These are phyloP conservation scores for Sitta carolinensis DNA, from an alignment of 2,797 vertebrate species.

Conservation along the genomic window DNA sequence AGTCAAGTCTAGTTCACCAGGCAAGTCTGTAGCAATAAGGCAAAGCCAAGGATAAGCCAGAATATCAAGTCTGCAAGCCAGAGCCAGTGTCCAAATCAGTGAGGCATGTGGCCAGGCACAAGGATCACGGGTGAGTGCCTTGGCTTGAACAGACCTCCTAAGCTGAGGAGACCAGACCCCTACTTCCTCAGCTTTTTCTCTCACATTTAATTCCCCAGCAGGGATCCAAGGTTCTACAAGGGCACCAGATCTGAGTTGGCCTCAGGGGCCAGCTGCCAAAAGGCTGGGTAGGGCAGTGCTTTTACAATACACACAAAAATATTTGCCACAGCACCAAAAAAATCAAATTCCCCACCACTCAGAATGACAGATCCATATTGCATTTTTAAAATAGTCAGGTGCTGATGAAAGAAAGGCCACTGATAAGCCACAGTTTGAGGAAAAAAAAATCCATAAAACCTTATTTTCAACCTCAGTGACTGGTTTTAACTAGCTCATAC, in stretches of 20 bases:
- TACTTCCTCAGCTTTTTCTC: neutral
- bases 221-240: neutral
- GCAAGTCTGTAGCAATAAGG: neutral
- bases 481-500: neutral
- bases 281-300: neutral
- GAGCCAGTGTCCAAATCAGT: neutral
- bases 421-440: neutral
- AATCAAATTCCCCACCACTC: neutral
- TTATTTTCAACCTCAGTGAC: neutral
- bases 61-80: neutral
- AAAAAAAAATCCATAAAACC: neutral
- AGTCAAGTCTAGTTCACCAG: neutral
- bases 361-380: neutral
- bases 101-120: neutral
- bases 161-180: rapidly evolving
- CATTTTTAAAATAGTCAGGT: neutral
- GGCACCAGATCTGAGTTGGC: neutral
- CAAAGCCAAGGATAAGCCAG: neutral
- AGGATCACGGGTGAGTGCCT: neutral
- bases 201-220: neutral
- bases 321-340: neutral
- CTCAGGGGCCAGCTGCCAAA: neutral
- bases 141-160: neutral
- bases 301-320: neutral
- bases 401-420: neutral